Evolutionary conservation across 2,113 vertebrate species (phyloP), one percentile per base, ranked within the genome.

Genomic region (Lepisosteus osseus): DNA sequence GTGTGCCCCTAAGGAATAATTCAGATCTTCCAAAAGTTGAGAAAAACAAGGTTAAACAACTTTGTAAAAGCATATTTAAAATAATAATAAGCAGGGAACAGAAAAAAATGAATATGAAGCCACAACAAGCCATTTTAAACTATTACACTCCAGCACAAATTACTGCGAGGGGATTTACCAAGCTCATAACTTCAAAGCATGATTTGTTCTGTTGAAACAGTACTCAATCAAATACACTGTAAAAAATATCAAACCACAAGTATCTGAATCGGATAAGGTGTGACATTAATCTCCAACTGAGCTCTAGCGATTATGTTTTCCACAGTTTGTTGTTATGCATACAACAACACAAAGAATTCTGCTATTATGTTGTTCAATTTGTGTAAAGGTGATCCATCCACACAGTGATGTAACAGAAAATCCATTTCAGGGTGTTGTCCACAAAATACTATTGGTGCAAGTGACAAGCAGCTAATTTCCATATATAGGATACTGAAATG

Each of bases 101-200:
- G 2, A 3, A 61, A 61, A 17, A 61, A 61, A 6, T 61, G 14
- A 61, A 61, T 29, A 29, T 29, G 29, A 29, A 29, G 29, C 29
- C 29, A 29, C 29, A 29, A 29, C 29, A 29, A 11, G 17, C 29
- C 13, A 61, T 61, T 15, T 6, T 61, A 2, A 1, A 15, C 7
- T 6, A 61, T 86, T 79, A 84, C 76, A 68, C 68, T 71, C 54
- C 75, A 79, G 78, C 75, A 83, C 78, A 76, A 76, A 78, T 57
- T 61, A 76, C 7, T 55, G 3, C 15, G 65, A 61, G 40, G 11
- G 81, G 80, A 86, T 86, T 87, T 87, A 83, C 84, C 82, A 75
- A 81, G 80, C 84, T 83, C 86, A 88, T 86, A 88, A 78, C 75
- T 74, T 82, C 69, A 78, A 77, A 85, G 78, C 81, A 83, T 76